Conservation (phyloP, 2,888 invertebrate genomes). For the Ethmia dodecea region DNA sequence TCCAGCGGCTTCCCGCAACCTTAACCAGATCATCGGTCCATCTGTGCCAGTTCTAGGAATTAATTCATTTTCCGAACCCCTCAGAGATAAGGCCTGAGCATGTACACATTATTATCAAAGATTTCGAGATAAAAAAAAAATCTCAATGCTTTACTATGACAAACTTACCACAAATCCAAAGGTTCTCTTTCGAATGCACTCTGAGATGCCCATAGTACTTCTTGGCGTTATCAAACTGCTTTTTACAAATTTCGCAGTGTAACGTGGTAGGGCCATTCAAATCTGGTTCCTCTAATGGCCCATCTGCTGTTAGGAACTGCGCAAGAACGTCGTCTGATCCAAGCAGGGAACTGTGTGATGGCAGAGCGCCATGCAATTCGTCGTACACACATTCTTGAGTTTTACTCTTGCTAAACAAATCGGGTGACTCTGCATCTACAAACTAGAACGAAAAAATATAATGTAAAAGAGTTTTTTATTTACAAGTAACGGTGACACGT, state of each 20-base stretch:
- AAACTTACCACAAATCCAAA: slow-evolving; percentile 62
- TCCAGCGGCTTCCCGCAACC: too few species aligned
- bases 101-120: too few species aligned
- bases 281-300: slow-evolving; percentile 62
- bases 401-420: slow-evolving; percentile 35
- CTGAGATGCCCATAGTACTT: slow-evolving; percentile 68
- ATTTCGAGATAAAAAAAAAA: too few species aligned
- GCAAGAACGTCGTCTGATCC: slow-evolving; percentile 59
- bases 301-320: slow-evolving; percentile 59
- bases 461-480: too few species aligned
- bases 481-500: not conserved
- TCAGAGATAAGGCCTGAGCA: too few species aligned
- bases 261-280: slow-evolving; percentile 62
- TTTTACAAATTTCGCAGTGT: slow-evolving; percentile 65
- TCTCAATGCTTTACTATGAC: not conserved
- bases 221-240: slow-evolving; percentile 65
- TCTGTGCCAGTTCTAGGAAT: too few species aligned
- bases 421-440: slow-evolving; percentile 48
- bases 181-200: slow-evolving; percentile 64
- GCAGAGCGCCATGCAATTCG: slow-evolving; percentile 43
- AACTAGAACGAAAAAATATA: slow-evolving; percentile 35
- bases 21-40: too few species aligned
- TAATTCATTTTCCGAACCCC: too few species aligned
- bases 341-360: slow-evolving; percentile 40
- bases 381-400: slow-evolving; percentile 38